Evolutionary conservation across 2,797 vertebrate genomes (phyloP), one percentile per base, ranked within the genome.

Genomic region (Lacerta viridis): DNA sequence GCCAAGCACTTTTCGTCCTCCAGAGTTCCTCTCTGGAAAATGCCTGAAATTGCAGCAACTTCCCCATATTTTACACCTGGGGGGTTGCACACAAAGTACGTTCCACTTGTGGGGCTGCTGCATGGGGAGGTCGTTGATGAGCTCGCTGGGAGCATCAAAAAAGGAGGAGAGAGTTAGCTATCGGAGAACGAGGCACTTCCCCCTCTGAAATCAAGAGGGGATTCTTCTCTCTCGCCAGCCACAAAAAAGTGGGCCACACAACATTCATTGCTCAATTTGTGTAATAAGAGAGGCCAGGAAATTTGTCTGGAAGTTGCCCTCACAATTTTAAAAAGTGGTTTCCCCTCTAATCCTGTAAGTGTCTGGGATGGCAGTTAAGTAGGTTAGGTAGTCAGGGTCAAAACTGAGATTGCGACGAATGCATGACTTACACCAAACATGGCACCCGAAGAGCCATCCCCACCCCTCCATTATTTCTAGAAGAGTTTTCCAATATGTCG

Each of bases 1-100:
- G 55, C 27, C 83, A 90, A 89, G 61, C 79, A 76, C 81, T 4
- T 87, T 92, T 92, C 29, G 23, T 72, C 88, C 93, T 89, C 83
- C 64, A 39, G 29, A 59, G 27, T 89, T 94, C 82, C 75, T 93
- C 86, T 92, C 79, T 83, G 86, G 91, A 87, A 93, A 94, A 64
- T 82, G 64, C 85, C 87, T 5, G 89, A 92, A 94, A 93, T 72
- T 80, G 87, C 87, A 90, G 86, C 79, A 0, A 72, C 90, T 93
- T 93, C 88, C 87, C 85, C 81, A 89, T 33, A 87, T 61, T 91
- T 93, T 90, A 84, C 43, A 86, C 39, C 55, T 76, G 61, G 39
- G 39, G 75, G 88, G 66, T 83, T 83, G 80, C 81, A 80, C 82
- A 87, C 91, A 91, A 92, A 90, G 86, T 84, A 90, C 78, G 89